A percentile compares a stretch with the other conserved stretches of the same genome.
These are phyloP conservation scores for Charaxes varanes DNA, from an alignment of 1,140 invertebrate species.

Conservation along the genomic window DNA sequence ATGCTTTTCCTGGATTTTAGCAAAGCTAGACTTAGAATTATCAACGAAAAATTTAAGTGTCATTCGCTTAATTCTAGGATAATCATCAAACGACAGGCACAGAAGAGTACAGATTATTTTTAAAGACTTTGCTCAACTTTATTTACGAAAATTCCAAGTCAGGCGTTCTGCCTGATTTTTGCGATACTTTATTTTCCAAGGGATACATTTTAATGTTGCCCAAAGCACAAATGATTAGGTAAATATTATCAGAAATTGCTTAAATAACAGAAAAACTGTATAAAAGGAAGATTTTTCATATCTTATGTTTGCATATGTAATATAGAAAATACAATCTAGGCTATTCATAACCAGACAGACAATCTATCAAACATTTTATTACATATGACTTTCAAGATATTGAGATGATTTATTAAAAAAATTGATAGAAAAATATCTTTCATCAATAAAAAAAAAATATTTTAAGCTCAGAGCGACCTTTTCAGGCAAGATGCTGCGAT, in stretches of 20 bases:
- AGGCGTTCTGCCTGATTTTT: conserved; percentile 33
- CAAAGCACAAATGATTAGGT: conserved; percentile 47
- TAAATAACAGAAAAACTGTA: no score
- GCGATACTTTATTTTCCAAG: conserved; percentile 46
- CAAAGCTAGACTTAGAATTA: no score
- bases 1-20: no score
- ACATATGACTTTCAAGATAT: no score
- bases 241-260: conserved; percentile 9
- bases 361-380: no score
- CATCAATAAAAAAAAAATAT: no score
- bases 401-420: no score
- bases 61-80: conserved; percentile 45
- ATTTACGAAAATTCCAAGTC: conserved; percentile 29
- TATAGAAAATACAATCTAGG: not conserved
- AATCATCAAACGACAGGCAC: conserved; percentile 38
- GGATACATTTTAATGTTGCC: conserved; percentile 48
- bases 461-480: no score
- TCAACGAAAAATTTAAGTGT: no score
- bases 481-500: conserved; percentile 42
- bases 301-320: not conserved
- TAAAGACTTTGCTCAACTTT: conserved; percentile 45
- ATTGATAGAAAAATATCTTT: no score
- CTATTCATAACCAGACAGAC: no score
- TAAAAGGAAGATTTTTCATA: no score
- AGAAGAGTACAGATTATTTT: conserved; percentile 50